A percentile compares a stretch with the other conserved stretches of the same genome.
phyloP scores from a whole-genome alignment of 2,113 vertebrate species.

The Sander lucioperca region DNA sequence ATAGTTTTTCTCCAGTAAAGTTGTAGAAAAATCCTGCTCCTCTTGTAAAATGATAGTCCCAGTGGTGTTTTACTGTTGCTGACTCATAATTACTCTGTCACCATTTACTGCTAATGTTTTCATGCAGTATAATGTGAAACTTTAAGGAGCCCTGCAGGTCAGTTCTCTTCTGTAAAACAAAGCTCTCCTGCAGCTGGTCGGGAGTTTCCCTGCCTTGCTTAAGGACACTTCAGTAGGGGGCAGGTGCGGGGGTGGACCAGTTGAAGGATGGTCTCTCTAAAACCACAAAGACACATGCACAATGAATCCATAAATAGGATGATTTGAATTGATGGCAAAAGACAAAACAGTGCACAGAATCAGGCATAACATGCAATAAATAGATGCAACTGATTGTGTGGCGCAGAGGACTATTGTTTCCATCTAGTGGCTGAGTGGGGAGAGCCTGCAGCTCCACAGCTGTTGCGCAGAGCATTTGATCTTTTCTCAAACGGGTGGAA shows the following conservation, averaged over 20 bases:
- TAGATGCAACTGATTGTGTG: conserved; percentile 22
- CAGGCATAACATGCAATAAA: conserved; percentile 37
- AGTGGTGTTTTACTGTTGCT: conserved; percentile 54
- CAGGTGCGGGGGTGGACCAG: conserved; percentile 8
- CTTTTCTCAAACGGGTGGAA: conserved; percentile 75
- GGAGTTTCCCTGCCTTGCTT: conserved; percentile 29
- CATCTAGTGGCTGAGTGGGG: conserved; percentile 83
- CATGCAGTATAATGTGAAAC: conserved; percentile 54
- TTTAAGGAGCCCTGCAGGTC: conserved; percentile 55
- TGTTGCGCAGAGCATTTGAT: conserved; percentile 74
- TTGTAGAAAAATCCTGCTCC: conserved; percentile 20
- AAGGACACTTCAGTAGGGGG: conserved; percentile 21
- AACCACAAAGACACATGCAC: conserved; percentile 15
- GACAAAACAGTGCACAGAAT: conserved; percentile 37
- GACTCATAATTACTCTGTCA: conserved; percentile 72
- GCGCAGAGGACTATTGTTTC: conserved; percentile 77
- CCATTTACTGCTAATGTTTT: conserved; percentile 65
- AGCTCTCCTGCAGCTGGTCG: conserved; percentile 44
- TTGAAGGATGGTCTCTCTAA: neutral
- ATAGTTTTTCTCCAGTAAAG: conserved; percentile 53
- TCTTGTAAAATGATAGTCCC: conserved; percentile 72
- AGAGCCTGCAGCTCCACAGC: conserved; percentile 70
- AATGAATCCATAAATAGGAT: conserved; percentile 16
- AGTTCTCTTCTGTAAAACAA: conserved; percentile 39
- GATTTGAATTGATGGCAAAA: conserved; percentile 35